Evolutionary conservation across 2,888 invertebrate genomes (phyloP), one percentile per base, ranked within the genome.

Genomic region (Pantelozetes paolii): DNA sequence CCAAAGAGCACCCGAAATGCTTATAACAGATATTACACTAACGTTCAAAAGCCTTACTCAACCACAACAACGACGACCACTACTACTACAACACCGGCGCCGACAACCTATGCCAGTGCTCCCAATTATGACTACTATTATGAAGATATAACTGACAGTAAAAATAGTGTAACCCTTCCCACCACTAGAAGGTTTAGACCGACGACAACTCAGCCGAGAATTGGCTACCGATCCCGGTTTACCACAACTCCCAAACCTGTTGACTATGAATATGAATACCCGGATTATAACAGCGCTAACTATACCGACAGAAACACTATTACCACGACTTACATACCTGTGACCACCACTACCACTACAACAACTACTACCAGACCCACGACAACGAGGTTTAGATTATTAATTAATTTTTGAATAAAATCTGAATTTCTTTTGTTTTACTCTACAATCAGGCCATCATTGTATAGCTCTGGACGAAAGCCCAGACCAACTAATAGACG

Each of bases 401-500:
- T 8, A 15, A 2, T 3, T 8, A 23, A 6, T 54, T 9, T 20
- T 18, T 36, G 1, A 36, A 20, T 20, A n/a, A 20, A 32, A 45
- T 18, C 1, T 69, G 15, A 69, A 40, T 54, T 9, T 45, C 15
- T 30, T 40, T 13, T 15, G 18, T 71, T 50, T 20, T 23, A 20
- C 36, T 13, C 18, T 23, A 5, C 8, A 15, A 57, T 20, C 18
- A 74, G 54, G 32, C 71, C 74, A 20, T 30, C 40, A 20, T 6
- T 71, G 18, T 74, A 74, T 71, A 36, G 70, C 32, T 28, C 36
- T 11, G 50, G 57, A 11, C 69, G 69, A 11, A 70, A 48, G 48
- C 71, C 74, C 30, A 70, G 74, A 26, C 74, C 74, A 30, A 74
- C 74, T 2, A 74, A 71, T 54, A 70, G 71, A 13, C 50, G 74